Evolutionary conservation across 2,888 invertebrate genomes (phyloP), one percentile per base, ranked within the genome.

Genomic region (Stenchaetothrips biformis): DNA sequence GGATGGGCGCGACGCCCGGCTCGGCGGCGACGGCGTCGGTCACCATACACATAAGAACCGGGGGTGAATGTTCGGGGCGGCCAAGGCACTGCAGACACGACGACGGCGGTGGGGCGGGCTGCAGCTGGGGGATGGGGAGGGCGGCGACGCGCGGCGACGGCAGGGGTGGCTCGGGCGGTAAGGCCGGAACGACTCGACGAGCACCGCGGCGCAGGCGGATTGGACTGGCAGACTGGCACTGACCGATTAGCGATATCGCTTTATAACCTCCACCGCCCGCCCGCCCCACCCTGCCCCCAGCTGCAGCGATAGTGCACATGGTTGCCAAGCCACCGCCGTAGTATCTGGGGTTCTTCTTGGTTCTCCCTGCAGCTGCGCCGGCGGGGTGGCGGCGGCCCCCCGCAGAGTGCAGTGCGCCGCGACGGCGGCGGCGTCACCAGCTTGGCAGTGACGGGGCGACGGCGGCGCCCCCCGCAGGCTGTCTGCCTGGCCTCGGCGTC

Each of bases 221-320:
- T 11, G 67, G 67, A 74, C 67, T 74, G 21, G 37, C 37, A 37
- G 11, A 74, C 67, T 74, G 67, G 67, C 21, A 25, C 67, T 74
- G 67, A 74, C 67, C 67, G 67, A 74, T 74, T 74, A 74, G 67
- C 67, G 21, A 74, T 74, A 74, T 74, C 67, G 67, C 25, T 74
- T 74, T 74, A 74, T 74, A 74, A 74, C 67, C 67, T 74, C 67
- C 67, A 25, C 25, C 21, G 67, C 21, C 67, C 25, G 21, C 67
- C n/a, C n/a, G 11, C 67, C 25, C 21, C 67, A 0, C 67, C 21
- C 21, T 25, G 21, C 25, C 67, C 67, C 21, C 67, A n/a, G 67
- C 67, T 74, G 67, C 67, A 74, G 67, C 25, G 67, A 74, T 74
- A 74, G 67, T 74, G 67, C 67, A 74, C 53, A 53, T 74, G 25